A percentile compares a stretch with the other conserved stretches of the same genome.
Conservation (phyloP, 2,113 vertebrate genomes). For the Columbina picui region DNA sequence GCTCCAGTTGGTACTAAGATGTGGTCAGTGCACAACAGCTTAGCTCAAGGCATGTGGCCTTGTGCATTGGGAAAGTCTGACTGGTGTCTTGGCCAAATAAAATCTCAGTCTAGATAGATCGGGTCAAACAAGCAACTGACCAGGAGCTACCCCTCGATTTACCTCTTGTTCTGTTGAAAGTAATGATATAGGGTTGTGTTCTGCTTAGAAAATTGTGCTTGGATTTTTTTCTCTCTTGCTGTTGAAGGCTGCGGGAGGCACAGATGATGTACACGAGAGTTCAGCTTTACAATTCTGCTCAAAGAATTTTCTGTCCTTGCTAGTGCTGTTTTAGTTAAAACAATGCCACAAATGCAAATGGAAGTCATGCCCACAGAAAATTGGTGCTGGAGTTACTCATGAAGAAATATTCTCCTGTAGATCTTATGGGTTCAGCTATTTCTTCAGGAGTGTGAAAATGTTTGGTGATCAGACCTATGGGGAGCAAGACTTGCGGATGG, state of each 20-base stretch:
- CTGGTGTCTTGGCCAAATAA: neutral
- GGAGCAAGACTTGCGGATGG: neutral
- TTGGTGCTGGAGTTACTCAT: neutral
- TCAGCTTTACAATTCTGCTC: neutral
- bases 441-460: neutral
- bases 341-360: neutral
- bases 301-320: neutral
- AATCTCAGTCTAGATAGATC: neutral
- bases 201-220: neutral
- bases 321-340: neutral
- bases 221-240: neutral
- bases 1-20: neutral
- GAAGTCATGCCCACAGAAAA: neutral
- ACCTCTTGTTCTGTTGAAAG: neutral
- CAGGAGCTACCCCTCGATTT: rapidly evolving
- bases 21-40: neutral
- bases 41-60: neutral
- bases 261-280: neutral
- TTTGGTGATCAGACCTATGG: neutral
- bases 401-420: neutral
- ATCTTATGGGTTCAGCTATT: neutral
- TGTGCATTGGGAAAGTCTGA: neutral
- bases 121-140: neutral
- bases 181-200: neutral
- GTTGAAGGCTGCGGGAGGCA: neutral